Base-by-base conservation (phyloP, 92 coral and sea anemone genomes). In the Zoanthus sociatus region DNA sequence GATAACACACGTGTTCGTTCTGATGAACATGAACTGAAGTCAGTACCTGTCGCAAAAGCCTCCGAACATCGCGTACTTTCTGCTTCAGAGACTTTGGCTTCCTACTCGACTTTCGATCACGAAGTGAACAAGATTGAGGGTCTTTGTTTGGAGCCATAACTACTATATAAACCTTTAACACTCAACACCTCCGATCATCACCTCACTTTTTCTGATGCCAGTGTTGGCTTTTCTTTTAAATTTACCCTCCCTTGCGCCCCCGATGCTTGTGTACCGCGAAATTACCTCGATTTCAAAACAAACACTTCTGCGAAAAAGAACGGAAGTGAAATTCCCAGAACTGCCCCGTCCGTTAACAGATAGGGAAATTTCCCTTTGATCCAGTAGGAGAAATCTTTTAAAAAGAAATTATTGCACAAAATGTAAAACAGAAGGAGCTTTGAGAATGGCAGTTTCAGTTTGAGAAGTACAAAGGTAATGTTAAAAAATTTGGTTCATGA, bases 1-100 rank as follows among this genome's bases (percentile, higher is more conserved):
- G 10, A 20, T 2, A 37, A 37, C 42, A 2, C 42, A 37, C 42
- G 42, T 37, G 42, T 2, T 37, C 42, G 42, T 37, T 37, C 4
- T 37, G 42, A 37, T 37, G 42, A 37, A 37, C 42, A 37, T 2
- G 42, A 37, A 37, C 42, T 37, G 42, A 37, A 2, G 42, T 26
- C 2, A 37, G 42, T 64, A 91, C 98, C 98, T 94, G 91, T 15
- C 84, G 91, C 20, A 94, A 91, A 1, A 94, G 92, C 33, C 95
- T 89, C 60, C 90, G 91, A 6, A 91, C 95, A 77, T 91, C 93
- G 42, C 98, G 87, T 69, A 87, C 32, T 75, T 92, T 92, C 72
- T 94, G 89, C 56, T 90, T 91, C 7, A 92, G 71, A 42, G 98
- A 94, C 87, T 84, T 94, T 44, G 79, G 66, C 14, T 84, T 93